Evolutionary conservation across 2,113 vertebrate genomes (phyloP), one percentile per base, ranked within the genome.

Genomic region (Tenebrosternarchus preto): DNA sequence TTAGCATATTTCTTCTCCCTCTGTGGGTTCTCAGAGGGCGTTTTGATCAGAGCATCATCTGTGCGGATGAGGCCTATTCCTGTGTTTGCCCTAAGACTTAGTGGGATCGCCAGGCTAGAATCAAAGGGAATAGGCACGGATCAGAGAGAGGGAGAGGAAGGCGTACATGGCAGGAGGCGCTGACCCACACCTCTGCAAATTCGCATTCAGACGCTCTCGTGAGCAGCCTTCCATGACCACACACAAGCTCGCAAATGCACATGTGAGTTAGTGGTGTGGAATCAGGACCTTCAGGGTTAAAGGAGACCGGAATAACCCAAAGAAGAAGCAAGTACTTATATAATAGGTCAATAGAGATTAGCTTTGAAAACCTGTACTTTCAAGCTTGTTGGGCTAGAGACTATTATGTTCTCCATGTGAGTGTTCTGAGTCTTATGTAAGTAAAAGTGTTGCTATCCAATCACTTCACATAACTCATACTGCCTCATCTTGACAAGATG

Each of bases 11-110:
- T 92, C 88, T 86, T 82, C 86, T 86, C 85, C 86, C 87, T 85
- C 91, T 85, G 88, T 90, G 85, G 70, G 82, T 84, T 87, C 90
- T 90, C 88, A 81, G n/a, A 85, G 89, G 90, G 87, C 90, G 90
- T 92, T 93, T 92, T 93, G 92, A 93, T 93, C 92, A 89, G 87
- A 88, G 86, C 84, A 88, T 92, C 92, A 91, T 93, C 93, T 89
- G 88, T 84, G 85, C 87, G 80, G 88, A 91, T 91, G 90, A 80
- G 89, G 89, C 89, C 90, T 93, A 93, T 92, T 93, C 92, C 88
- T 86, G 89, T 92, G 91, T 93, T 93, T 92, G 92, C 91, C 91
- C 88, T 82, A 75, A 89, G 91, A 92, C 91, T 93, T 92, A 93
- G 90, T 88, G 82, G 91, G 91, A 92, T 92, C 92, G 88, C 90